Base-by-base conservation (phyloP, 2,113 vertebrate genomes). In the Coptodon bakossiorum region DNA sequence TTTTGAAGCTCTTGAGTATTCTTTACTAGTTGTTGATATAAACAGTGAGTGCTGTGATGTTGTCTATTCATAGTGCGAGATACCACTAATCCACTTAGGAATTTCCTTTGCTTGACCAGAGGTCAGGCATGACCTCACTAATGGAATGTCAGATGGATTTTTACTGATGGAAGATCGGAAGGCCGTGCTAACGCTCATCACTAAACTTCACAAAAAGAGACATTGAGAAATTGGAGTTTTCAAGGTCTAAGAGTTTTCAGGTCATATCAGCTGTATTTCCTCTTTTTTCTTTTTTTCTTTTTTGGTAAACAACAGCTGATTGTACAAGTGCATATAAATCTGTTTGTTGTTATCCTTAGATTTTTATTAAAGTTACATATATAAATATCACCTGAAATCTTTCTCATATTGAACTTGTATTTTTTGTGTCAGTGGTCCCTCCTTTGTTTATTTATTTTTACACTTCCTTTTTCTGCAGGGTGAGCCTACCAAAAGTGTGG, bases 401-500 rank as follows among this genome's bases (percentile, higher is more conserved):
- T 61, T 16, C 3, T 27, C 76, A 54, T 80, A 36, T 80, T 36
- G 38, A 54, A 45, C 56, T 50, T 38, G 3, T 24, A 1, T 45
- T 38, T 68, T 52, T n/a, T 13, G 66, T 43, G 31, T 48, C 27
- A 61, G 27, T 52, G 45, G 17, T 12, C 17, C 31, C 43, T 52
- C 43, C 22, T 36, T 56, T 86, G 22, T 34, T n/a, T 53, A 27
- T 27, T 27, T 27, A 27, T 34, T 76, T 17, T 31, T 19, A 76
- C 40, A 45, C n/a, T 45, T 29, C 16, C 45, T 31, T 52, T 78
- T 34, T 84, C 73, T 89, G 48, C 88, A 99, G 98, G 98, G 98
- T 1, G 98, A 99, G 91, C 95, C 94, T 29, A 97, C 97, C 12
- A 98, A 97, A 66, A 98, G 97, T 94, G 96, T 98, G 53, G 98